Base-by-base conservation (phyloP, 35 echinoderm and acorn worm genomes). In the Heliocidaris tuberculata region DNA sequence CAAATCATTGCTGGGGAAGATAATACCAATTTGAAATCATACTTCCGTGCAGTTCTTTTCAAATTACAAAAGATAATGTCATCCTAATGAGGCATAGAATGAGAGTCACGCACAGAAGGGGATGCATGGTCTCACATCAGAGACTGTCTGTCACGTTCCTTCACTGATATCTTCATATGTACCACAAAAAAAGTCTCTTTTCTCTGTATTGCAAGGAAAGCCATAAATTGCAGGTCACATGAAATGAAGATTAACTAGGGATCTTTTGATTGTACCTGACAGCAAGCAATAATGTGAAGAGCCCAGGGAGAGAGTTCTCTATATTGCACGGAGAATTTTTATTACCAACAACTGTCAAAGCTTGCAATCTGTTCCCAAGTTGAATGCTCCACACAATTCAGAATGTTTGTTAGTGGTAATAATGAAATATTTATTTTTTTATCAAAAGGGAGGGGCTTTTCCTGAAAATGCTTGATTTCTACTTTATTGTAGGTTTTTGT, bases 21-120 rank as follows among this genome's bases (percentile, higher is more conserved):
- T 7, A 78, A 78, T 78, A 78, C 21, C 87, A 89, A 89, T 89
- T 89, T 47, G 87, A 78, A 78, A 78, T 78, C 65, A 78, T 78
- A n/a, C 27, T 78, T 48, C 19, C 31, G 32, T 89, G 87, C 87
- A 89, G 19, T 89, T 89, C 87, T 89, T 47, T 89, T 89, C 87
- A 89, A 89, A 89, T 89, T 89, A 89, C 87, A 27, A 48, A 7
- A 27, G 12, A 89, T 47, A 47, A 48, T 47, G 31, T 32, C 31
- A 16, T 89, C 87, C 47, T 32, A 48, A 89, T 32, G 31, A 89
- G 87, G 31, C 87, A 89, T 48, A 89, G 47, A 48, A 32, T 47
- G 87, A 48, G 31, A 89, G 47, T 48, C 87, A 89, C 31, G 87
- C 87, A 89, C 87, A 89, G 12, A 89, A 9, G 32, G 31, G 19